These are phyloP conservation scores for Toxotes chatareus DNA, from an alignment of 2,113 vertebrate genomes.

Conservation along the genomic window DNA sequence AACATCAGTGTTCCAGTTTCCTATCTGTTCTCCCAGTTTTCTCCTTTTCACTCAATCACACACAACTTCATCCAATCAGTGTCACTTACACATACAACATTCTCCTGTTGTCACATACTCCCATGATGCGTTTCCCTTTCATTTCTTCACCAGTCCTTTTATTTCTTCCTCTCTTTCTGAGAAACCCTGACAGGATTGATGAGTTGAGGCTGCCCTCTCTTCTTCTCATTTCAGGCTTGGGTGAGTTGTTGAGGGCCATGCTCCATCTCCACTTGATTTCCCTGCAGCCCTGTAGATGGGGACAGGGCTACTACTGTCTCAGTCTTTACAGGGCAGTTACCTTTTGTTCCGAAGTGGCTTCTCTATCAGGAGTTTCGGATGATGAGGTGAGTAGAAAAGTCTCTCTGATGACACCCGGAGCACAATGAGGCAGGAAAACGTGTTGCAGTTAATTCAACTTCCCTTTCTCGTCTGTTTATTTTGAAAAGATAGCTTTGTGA, in stretches of 20 bases:
- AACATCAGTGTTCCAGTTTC: neutral
- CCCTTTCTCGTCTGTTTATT: neutral
- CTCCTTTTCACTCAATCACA: neutral
- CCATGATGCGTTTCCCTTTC: neutral
- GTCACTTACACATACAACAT: neutral
- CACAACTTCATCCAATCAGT: neutral
- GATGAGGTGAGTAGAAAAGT: constrained; percentile 24
- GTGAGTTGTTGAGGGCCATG: constrained; percentile 55
- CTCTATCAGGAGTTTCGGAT: neutral
- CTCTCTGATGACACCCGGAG: neutral
- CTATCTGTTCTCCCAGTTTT: neutral
- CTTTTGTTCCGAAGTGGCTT: neutral
- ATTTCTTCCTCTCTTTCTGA: neutral
- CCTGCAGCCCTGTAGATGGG: constrained; percentile 7
- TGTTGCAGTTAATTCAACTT: neutral
- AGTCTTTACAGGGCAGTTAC: constrained; percentile 4
- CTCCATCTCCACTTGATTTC: constrained; percentile 39
- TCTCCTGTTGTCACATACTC: neutral
- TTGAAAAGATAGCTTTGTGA: constrained; percentile 24
- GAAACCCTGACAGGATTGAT: constrained; percentile 20
- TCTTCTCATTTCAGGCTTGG: constrained; percentile 67
- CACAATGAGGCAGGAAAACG: neutral
- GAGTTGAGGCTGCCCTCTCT: constrained; percentile 4
- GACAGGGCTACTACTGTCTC: constrained; percentile 13
- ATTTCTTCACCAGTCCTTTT: neutral